Evolutionary conservation across 2,888 invertebrate species (phyloP), one percentile per base, ranked within the genome.

Genomic region (Eulithis testata): DNA sequence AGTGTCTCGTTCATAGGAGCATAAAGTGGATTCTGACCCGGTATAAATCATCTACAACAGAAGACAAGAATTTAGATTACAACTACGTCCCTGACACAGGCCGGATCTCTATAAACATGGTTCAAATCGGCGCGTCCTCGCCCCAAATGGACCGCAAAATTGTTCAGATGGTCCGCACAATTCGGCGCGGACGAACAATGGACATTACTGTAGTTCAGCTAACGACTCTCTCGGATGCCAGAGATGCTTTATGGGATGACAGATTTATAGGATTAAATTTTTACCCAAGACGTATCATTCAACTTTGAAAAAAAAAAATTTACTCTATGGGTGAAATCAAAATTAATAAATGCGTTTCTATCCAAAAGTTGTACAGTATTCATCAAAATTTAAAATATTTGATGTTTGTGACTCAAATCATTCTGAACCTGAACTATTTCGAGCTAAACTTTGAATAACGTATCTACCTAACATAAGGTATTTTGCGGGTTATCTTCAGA

Each of bases 191-290:
- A 59, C 44, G 84, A 83, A 87, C 86, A 87, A 86, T 84, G 80
- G 75, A 71, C 80, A 78, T 82, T 79, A 79, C 77, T 80, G 79
- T 80, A 83, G 83, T 85, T 84, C 81, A 82, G 80, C 81, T 84
- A 86, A 85, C 82, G 82, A 80, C 81, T 81, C 78, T 77, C 75
- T 74, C 40, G 63, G 59, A 63, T 66, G 62, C 44, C 51, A 27
- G 12, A 31, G 43, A 61, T 66, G 51, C n/a, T 62, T 43, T 49
- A 61, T 53, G 21, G 36, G 43, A 27, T 9, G 44, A 43, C 76
- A 76, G 79, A 85, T 84, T 78, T 55, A 60, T 45, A 44, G 9
- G 12, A 40, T 40, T 51, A 14, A 12, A 49, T 52, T 43, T 49
- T 57, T 36, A 37, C 6, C 36, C 2, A 37, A 37, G 37, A 40